phyloP scores from a whole-genome alignment of 2,113 vertebrate genomes.

The Uria lomvia region DNA sequence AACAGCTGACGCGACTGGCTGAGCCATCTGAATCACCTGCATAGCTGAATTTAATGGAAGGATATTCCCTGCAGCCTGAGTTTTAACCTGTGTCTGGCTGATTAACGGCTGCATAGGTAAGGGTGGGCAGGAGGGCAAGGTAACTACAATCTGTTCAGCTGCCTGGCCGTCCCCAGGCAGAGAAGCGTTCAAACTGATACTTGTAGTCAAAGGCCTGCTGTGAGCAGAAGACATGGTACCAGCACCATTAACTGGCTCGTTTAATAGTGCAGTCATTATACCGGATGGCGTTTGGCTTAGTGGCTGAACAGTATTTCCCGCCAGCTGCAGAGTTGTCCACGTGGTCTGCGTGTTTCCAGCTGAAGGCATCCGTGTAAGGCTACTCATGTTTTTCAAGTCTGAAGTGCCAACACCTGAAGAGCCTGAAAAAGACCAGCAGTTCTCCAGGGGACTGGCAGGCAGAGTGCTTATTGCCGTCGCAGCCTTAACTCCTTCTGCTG shows the following conservation, averaged over 20 bases:
- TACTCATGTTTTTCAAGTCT: constrained; percentile 74
- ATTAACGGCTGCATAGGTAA: constrained; percentile 79
- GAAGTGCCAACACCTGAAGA: constrained; percentile 73
- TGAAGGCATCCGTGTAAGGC: constrained; percentile 77
- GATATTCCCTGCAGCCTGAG: constrained; percentile 75
- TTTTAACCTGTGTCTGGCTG: constrained; percentile 77
- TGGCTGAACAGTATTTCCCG: constrained; percentile 92
- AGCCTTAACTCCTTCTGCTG: constrained; percentile 57
- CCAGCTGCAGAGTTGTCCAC: constrained; percentile 93
- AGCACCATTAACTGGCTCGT: constrained; percentile 48
- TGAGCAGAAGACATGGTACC: constrained; percentile 25
- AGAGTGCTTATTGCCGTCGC: constrained; percentile 53
- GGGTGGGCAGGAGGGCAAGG: constrained; percentile 78
- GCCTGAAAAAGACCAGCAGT: constrained; percentile 71
- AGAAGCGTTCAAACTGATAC: constrained; percentile 61
- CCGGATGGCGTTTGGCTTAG: constrained; percentile 82
- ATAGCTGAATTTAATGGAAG: constrained; percentile 91
- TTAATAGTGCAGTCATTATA: constrained; percentile 65
- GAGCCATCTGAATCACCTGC: constrained; percentile 95
- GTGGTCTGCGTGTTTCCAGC: constrained; percentile 93
- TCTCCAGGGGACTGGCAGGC: constrained; percentile 64
- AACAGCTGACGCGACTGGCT: constrained; percentile 75
- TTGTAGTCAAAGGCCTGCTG: constrained; percentile 48
- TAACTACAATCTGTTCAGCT: constrained; percentile 73
- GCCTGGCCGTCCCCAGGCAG: constrained; percentile 72